Evolutionary conservation across 1,140 invertebrate genomes (phyloP).

Genomic region (Zaprionus capensis): DNA sequence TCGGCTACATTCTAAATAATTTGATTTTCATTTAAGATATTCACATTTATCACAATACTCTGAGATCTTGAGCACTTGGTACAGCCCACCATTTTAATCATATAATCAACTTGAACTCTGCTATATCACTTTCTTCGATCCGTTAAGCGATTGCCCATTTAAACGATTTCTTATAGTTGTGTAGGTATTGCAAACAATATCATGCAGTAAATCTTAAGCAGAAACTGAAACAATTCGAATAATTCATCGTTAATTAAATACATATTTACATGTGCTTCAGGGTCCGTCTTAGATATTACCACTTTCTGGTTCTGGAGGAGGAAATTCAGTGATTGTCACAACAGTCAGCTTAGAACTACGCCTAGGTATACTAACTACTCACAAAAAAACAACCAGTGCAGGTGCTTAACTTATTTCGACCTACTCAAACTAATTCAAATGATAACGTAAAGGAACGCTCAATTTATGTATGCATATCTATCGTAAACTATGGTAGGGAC

Average conservation of each 20-base stretch:
- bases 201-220: constrained; percentile 23
- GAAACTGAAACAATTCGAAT: constrained; percentile 11
- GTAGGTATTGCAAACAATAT: constrained; percentile 26
- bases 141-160: constrained; percentile 6
- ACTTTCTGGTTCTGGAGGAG: constrained; percentile 1
- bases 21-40: constrained; percentile 11
- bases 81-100: constrained; percentile 14
- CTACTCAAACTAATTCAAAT: constrained; percentile 26
- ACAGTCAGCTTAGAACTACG: constrained; percentile 20
- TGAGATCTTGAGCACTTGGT: constrained; percentile 32
- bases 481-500: constrained; percentile 17
- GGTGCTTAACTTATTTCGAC: constrained; percentile 51
- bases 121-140: constrained; percentile 20
- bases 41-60: constrained; percentile 44
- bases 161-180: constrained; percentile 24
- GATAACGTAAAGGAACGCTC: constrained; percentile 37
- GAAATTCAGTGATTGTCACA: constrained; percentile 32
- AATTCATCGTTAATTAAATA: constrained; percentile 7
- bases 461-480: constrained; percentile 25
- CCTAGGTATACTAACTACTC: constrained; percentile 21
- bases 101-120: constrained; percentile 24
- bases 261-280: constrained; percentile 32
- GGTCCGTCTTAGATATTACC: constrained; percentile 20
- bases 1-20: constrained; percentile 23
- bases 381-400: constrained; percentile 49